phyloP scores from a whole-genome alignment of 2,113 vertebrate genomes.

The Actenoides hombroni region DNA sequence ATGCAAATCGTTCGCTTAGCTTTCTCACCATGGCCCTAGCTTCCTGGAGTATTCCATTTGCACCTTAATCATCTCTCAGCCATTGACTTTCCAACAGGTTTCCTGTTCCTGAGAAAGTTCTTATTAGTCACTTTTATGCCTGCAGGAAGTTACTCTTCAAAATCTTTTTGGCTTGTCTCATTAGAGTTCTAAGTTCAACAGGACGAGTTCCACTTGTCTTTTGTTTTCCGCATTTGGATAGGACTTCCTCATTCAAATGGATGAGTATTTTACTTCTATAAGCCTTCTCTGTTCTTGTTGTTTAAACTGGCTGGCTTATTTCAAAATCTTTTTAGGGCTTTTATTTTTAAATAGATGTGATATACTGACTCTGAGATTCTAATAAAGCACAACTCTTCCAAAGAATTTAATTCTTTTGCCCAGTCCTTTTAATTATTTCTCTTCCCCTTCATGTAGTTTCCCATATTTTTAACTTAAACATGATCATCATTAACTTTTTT shows the following conservation, averaged over 20 bases:
- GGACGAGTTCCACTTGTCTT: constrained; percentile 14
- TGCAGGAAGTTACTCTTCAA: constrained; percentile 21
- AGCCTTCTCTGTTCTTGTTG: background rate
- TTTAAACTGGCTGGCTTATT: background rate
- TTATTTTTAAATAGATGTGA: background rate
- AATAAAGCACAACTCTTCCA: background rate
- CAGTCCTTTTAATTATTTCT: background rate
- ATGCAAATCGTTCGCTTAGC: constrained; percentile 39
- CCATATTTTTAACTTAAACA: background rate
- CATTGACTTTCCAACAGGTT: constrained; percentile 38
- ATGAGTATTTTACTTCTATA: background rate
- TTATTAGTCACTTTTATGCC: constrained; percentile 23
- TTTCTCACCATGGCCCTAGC: background rate
- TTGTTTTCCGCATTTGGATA: background rate
- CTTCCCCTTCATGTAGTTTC: background rate
- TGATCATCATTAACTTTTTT: background rate
- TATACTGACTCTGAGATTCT: background rate
- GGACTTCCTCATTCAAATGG: background rate
- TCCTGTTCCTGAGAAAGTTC: constrained; percentile 37
- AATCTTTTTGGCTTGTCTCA: constrained; percentile 5
- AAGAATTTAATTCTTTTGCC: background rate
- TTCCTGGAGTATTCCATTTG: constrained; percentile 48
- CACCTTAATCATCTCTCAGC: constrained; percentile 50
- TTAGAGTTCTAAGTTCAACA: constrained; percentile 7
- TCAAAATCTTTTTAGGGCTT: background rate